Base-by-base conservation (phyloP, 2,113 vertebrate genomes). In the Bucco capensis region DNA sequence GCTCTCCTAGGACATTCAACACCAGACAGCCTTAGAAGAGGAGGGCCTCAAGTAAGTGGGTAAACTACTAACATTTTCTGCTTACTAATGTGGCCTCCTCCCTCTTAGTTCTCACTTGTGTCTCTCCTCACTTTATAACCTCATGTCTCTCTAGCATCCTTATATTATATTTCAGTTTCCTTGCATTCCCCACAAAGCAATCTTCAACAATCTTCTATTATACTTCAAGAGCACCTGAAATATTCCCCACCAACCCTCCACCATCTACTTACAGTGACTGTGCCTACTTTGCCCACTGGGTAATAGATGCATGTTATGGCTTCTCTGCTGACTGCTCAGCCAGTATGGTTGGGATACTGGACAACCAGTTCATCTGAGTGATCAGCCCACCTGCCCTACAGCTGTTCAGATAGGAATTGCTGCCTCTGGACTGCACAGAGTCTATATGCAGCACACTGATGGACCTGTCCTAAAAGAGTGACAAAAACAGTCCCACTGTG, bases 281-380 rank as follows among this genome's bases (percentile, higher is more conserved):
- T 70, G 65, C 40, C 64, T 51, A 10, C 21, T 15, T 42, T 74
- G 77, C 38, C 44, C 35, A 27, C 11, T 9, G 30, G 21, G 18
- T 8, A 83, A 60, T 18, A 89, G 27, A 56, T 8, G 35, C 33
- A 53, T 0, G 0, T 16, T 38, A 13, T 0, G 12, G 51, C 13
- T 75, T 57, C 56, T 83, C 69, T 67, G 19, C 37, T 42, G 37
- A 28, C 28, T 33, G 40, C 37, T 49, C 69, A 70, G n/a, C 10
- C 56, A 70, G 46, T 12, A 11, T 6, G 10, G 18, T 2, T 22
- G 18, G 67, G 51, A 54, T 24, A n/a, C 42, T 8, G 58, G n/a
- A 35, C 37, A 85, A 49, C 33, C 6, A 23, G 21, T 37, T 4
- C 1, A 16, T 65, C 54, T 1, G 7, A 69, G 57, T 2, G 11